A percentile compares a stretch with the other conserved stretches of the same genome.
Conservation (phyloP, 30 jellyfish, hydroid and myxozoan species). For the Pseudorhiza aurosa region DNA sequence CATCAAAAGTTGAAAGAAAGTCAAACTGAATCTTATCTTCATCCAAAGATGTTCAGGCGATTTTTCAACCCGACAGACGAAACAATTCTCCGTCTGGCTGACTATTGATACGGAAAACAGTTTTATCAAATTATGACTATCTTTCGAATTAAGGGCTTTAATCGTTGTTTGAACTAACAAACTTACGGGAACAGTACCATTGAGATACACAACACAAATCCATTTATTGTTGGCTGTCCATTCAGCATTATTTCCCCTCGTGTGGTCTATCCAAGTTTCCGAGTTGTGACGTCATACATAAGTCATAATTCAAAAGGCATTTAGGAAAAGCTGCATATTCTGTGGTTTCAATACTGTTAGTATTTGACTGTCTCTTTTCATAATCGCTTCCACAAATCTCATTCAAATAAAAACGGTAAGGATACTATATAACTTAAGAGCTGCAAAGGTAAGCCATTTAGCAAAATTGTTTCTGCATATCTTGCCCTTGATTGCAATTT, state of each 20-base stretch:
- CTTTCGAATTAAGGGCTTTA: neutral
- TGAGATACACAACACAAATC: neutral
- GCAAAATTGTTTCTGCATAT: no score
- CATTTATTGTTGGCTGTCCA: neutral
- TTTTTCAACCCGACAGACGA: no score
- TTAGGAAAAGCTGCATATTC: neutral
- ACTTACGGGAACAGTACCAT: neutral
- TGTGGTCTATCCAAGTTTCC: neutral
- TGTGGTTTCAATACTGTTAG: slow-evolving; percentile 13
- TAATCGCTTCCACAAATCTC: neutral
- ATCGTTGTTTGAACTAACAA: slow-evolving; percentile 1
- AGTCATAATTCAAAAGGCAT: neutral
- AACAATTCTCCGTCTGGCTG: no score
- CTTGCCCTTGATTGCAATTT: no score
- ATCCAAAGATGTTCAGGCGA: no score
- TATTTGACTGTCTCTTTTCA: neutral
- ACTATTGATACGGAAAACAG: no score
- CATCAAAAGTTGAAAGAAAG: no score
- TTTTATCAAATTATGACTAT: neutral
- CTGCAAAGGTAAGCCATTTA: no score
- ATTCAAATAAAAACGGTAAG: neutral
- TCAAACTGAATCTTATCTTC: no score
- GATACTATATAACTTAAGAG: no score
- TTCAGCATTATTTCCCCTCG: slow-evolving; percentile 4
- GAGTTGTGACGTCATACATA: neutral